Base-by-base conservation (phyloP, 2,797 vertebrate species). In the Hippocampus kuda region DNA sequence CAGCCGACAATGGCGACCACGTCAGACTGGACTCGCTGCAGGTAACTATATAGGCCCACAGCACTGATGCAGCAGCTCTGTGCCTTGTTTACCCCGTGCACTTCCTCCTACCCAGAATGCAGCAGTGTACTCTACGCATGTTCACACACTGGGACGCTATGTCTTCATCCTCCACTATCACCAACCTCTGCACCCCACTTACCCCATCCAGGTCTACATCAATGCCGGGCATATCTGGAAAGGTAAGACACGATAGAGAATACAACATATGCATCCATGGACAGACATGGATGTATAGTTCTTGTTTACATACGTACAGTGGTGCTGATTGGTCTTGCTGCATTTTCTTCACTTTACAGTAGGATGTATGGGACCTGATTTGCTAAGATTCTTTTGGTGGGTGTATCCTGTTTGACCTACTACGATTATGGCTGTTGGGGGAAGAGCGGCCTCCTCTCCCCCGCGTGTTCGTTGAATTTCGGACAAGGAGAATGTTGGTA, bases 161-260 rank as follows among this genome's bases (percentile, higher is more conserved):
- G 94, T 94, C 76, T 94, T 99, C 86, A 88, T 98, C 77, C 87
- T 98, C 2, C 96, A 99, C 53, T 92, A 92, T 68, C 97, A 96
- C 87, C 97, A 98, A 84, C 97, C 96, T 0, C 82, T 84, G 38
- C 92, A 96, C 69, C 91, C 94, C 44, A 83, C 89, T 68, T 98
- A 92, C 75, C 79, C 91, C 0, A 73, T 96, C 53, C 94, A 97
- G 77, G 91, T 98, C 41, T 90, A 93, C 54, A 81, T 99, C 72
- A 94, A 90, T 0, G 93, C 92, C 0, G 97, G 96, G 13, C 92
- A 92, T 0, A 83, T 98, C 87, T 99, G 97, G 96, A 93, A 95
- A 73, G 96, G 97, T 98, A 63, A 90, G 92, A 13, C 0, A 20
- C 11, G 2, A 49, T 46, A 15, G 44, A 46, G 44, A 46, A 46